Evolutionary conservation across 2,888 invertebrate genomes (phyloP).

Genomic region (Tetranychus piercei): DNA sequence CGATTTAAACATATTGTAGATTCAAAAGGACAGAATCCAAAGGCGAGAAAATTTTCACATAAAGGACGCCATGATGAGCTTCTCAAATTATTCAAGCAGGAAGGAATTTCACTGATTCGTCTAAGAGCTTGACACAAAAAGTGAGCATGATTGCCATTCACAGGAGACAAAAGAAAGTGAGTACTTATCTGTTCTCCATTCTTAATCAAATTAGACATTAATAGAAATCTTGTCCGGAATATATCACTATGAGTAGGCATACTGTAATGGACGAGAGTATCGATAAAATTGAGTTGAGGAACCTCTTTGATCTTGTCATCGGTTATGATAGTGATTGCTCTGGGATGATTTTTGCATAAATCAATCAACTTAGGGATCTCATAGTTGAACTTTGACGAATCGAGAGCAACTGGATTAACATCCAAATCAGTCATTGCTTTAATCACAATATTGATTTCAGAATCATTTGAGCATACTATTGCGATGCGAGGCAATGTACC

Average conservation of each 20-base stretch:
- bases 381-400: slow-evolving; percentile 5
- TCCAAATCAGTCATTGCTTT: neutral
- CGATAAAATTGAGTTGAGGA: neutral
- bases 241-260: neutral
- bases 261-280: slow-evolving; percentile 12
- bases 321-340: slow-evolving; percentile 9
- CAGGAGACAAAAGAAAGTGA: neutral
- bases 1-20: slow-evolving; percentile 2
- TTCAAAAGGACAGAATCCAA: slow-evolving; percentile 5
- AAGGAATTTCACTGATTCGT: neutral
- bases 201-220: neutral
- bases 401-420: neutral
- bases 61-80: neutral
- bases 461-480: slow-evolving; percentile 2
- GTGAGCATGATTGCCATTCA: neutral
- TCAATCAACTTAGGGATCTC: slow-evolving; percentile 6
- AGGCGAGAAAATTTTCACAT: slow-evolving; percentile 7
- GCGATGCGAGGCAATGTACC: slow-evolving; percentile 2
- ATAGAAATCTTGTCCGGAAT: neutral
- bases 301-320: slow-evolving; percentile 6
- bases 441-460: neutral
- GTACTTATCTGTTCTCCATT: neutral
- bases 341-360: slow-evolving; percentile 13
- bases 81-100: neutral
- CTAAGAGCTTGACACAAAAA: neutral